phyloP scores from a whole-genome alignment of 2,113 vertebrate genomes.

The Charadrius vociferus region DNA sequence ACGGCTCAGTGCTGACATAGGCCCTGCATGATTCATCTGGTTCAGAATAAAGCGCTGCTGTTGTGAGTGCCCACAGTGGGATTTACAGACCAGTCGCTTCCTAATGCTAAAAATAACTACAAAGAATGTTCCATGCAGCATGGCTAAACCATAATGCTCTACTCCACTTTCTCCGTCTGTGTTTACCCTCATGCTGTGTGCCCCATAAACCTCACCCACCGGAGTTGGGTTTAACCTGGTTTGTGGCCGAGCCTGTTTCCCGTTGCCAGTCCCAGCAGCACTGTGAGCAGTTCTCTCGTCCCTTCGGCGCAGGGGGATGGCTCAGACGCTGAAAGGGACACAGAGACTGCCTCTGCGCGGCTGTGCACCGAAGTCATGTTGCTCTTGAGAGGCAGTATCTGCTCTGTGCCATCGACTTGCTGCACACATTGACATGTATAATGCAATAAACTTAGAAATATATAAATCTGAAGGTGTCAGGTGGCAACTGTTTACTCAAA shows the following conservation, averaged over 20 bases:
- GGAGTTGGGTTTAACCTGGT: accelerated
- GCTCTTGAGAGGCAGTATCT: too few species aligned
- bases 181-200: not conserved
- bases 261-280: accelerated
- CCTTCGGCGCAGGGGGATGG: accelerated
- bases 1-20: not conserved
- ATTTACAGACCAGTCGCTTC: not conserved
- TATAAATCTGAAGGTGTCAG: accelerated
- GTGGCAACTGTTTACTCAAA: too few species aligned
- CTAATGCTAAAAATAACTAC: not conserved
- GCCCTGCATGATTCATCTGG: not conserved
- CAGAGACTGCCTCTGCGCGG: too few species aligned
- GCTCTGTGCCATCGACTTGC: accelerated
- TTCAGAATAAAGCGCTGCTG: not conserved
- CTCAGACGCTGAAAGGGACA: accelerated
- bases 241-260: not conserved
- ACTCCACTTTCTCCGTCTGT: accelerated
- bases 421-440: accelerated
- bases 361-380: accelerated
- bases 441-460: not conserved
- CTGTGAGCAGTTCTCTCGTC: accelerated
- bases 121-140: accelerated
- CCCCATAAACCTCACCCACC: accelerated
- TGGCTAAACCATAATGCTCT: accelerated
- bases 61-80: not conserved